A percentile compares a stretch with the other conserved stretches of the same genome.
Evolutionary conservation across 2,797 vertebrate genomes (phyloP).

Genomic region (Arctocebus calabarensis): DNA sequence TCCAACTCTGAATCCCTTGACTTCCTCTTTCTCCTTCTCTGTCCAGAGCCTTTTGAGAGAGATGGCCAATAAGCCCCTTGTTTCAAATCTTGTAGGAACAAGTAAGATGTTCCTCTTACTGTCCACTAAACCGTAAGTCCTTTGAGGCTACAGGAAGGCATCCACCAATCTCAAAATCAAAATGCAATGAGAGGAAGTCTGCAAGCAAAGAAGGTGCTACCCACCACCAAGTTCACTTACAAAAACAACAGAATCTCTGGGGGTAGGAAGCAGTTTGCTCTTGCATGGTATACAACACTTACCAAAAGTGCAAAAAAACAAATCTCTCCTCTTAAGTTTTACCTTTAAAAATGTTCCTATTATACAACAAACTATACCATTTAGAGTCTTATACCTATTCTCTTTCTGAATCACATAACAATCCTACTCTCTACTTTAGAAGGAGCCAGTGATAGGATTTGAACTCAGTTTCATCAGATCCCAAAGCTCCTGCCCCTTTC

Average conservation of each 20-base stretch:
- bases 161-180: conserved; percentile 48
- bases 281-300: neutral
- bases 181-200: conserved; percentile 50
- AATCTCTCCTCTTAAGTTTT: neutral
- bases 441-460: neutral
- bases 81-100: conserved; percentile 71
- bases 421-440: neutral
- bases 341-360: conserved; percentile 13
- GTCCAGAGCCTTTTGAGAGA: conserved; percentile 73
- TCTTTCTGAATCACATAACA: neutral
- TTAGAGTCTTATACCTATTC: neutral
- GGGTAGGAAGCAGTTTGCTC: neutral
- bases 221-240: neutral
- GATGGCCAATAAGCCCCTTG: conserved; percentile 77
- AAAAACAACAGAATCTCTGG: conserved; percentile 31
- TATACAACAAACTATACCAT: neutral
- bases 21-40: conserved; percentile 77
- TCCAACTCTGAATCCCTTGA: conserved; percentile 80
- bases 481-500: neutral
- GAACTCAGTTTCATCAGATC: neutral
- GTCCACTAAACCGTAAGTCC: conserved; percentile 63
- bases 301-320: neutral
- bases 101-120: conserved; percentile 58
- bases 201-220: conserved; percentile 2
- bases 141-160: conserved; percentile 76